Percentiles rank a stretch among this genome's conserved stretches.
These are phyloP conservation scores for Pantala flavescens DNA, from an alignment of 1,140 invertebrate species.

Conservation along the genomic window DNA sequence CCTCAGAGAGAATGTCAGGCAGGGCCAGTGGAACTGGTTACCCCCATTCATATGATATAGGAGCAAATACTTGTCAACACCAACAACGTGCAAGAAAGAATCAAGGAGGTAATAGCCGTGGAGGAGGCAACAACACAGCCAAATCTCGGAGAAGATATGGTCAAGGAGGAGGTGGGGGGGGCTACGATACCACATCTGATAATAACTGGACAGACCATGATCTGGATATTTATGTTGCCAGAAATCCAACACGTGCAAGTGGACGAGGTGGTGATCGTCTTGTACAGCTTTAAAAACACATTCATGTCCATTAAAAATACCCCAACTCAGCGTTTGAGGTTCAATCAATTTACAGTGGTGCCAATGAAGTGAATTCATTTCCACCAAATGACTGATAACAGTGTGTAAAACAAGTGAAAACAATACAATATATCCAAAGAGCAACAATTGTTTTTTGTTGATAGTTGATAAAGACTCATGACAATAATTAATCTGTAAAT, in stretches of 20 bases:
- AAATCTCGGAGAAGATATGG: neutral
- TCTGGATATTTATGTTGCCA: constrained; percentile 88
- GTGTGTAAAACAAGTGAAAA: too few species aligned
- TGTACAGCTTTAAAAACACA: constrained; percentile 57
- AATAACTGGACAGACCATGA: constrained; percentile 87
- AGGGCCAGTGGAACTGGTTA: neutral
- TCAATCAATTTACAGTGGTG: too few species aligned
- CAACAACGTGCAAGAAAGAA: neutral
- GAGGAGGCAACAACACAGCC: neutral
- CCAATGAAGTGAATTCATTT: too few species aligned
- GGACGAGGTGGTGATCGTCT: constrained; percentile 54
- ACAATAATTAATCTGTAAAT: too few species aligned
- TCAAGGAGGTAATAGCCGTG: neutral
- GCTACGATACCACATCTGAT: constrained; percentile 59
- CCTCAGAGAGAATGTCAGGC: neutral
- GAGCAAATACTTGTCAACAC: neutral
- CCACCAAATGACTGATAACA: too few species aligned
- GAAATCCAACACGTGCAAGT: constrained; percentile 75
- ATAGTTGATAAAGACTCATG: too few species aligned
- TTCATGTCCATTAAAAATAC: neutral
- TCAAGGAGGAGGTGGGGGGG: neutral
- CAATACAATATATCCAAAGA: too few species aligned
- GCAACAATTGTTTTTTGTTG: too few species aligned
- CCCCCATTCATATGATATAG: neutral
- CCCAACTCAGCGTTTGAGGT: too few species aligned